These are phyloP conservation scores for Lacerta viridis DNA, from an alignment of 2,797 vertebrate species.

Conservation along the genomic window DNA sequence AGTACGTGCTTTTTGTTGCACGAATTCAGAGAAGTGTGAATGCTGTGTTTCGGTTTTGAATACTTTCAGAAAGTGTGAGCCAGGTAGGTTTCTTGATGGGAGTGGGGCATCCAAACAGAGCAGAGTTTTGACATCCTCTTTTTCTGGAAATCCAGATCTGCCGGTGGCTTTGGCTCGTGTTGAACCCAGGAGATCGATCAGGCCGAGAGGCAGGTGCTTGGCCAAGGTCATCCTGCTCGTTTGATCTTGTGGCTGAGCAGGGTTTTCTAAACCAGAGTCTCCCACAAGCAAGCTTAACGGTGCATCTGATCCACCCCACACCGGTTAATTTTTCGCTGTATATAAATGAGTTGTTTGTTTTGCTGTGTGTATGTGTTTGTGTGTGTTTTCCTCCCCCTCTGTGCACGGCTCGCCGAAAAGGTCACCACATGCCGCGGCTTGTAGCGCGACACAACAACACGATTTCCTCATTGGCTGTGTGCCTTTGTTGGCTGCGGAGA, in stretches of 20 bases:
- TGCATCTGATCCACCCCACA: neutral
- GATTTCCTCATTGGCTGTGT: constrained; percentile 19
- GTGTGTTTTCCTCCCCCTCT: neutral
- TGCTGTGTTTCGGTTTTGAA: too few relatives aligned
- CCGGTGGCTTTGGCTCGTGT: neutral
- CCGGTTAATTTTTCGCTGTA: constrained; percentile 25
- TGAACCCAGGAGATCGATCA: neutral
- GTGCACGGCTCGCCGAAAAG: constrained; percentile 18
- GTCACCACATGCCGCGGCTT: constrained; percentile 30
- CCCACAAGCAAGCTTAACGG: neutral
- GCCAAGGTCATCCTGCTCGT: neutral
- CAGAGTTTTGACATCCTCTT: neutral
- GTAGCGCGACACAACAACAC: neutral
- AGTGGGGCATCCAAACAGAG: neutral
- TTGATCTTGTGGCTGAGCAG: neutral
- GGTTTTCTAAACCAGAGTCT: neutral
- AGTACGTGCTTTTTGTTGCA: too few relatives aligned
- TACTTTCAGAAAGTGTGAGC: too few relatives aligned
- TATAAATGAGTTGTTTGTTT: constrained; percentile 22
- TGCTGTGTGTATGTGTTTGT: neutral
- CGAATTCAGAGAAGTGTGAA: too few relatives aligned
- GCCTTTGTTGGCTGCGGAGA: constrained; percentile 2
- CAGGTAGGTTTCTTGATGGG: neutral
- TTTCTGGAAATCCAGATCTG: neutral
- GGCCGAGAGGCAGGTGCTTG: neutral